A percentile compares a stretch with the other conserved stretches of the same genome.
phyloP scores from a whole-genome alignment of 2,113 vertebrate species.

The Myotis brandtii region DNA sequence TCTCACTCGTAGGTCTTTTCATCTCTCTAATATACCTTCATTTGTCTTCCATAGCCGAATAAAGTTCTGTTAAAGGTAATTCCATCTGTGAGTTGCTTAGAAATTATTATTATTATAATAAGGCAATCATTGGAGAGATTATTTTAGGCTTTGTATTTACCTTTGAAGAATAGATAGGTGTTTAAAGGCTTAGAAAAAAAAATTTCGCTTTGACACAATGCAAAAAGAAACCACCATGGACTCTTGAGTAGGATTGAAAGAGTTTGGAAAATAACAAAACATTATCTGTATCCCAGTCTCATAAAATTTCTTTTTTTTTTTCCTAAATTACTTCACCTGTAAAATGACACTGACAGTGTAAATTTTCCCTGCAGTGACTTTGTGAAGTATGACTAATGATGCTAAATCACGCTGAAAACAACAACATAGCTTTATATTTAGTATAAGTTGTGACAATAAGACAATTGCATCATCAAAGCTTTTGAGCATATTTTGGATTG shows the following conservation, averaged over 20 bases:
- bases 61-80: neutral
- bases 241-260: neutral
- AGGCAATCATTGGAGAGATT: neutral
- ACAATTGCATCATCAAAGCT: neutral
- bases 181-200: neutral
- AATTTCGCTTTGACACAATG: neutral
- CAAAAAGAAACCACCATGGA: neutral
- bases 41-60: neutral
- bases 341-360: slow-evolving; percentile 31
- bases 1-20: neutral
- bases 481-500: neutral
- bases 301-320: neutral
- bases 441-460: neutral
- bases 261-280: neutral
- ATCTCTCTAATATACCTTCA: neutral
- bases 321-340: neutral
- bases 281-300: neutral
- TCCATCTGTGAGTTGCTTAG: neutral
- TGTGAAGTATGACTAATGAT: slow-evolving; percentile 50
- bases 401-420: neutral
- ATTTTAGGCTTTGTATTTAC: neutral
- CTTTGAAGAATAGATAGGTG: neutral
- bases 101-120: neutral
- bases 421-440: slow-evolving; percentile 47
- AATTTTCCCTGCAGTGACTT: slow-evolving; percentile 9